Evolutionary conservation across 1,140 invertebrate species (phyloP).

Genomic region (Tetranychus cinnabarinus): DNA sequence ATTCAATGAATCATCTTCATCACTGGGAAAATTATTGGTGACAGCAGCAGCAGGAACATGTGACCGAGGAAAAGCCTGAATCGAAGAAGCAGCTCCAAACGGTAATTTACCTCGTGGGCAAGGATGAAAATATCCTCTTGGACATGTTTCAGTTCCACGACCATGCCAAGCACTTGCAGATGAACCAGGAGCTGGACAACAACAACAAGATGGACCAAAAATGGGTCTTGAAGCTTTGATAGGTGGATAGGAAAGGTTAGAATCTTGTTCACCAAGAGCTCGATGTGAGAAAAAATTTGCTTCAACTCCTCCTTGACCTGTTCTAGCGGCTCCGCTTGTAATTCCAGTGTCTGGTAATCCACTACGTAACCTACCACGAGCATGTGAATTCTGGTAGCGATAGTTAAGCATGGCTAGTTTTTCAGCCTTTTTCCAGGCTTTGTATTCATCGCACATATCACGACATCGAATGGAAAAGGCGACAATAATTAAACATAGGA

Average conservation of each 20-base stretch:
- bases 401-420: constrained; percentile 5
- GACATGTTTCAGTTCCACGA: not conserved
- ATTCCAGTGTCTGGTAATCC: not conserved
- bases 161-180: not conserved
- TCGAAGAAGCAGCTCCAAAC: constrained; percentile 14
- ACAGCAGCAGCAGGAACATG: not conserved
- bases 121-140: constrained; percentile 10
- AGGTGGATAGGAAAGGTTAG: not conserved
- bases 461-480: constrained; percentile 15
- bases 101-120: constrained; percentile 11
- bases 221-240: not conserved
- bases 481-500: constrained; percentile 18
- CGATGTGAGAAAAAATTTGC: not conserved
- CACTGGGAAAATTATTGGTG: not conserved
- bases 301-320: not conserved
- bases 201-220: constrained; percentile 6
- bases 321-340: not conserved
- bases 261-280: not conserved
- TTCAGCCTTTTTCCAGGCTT: constrained; percentile 9
- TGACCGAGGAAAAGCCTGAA: constrained; percentile 7
- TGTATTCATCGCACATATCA: constrained; percentile 12
- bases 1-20: constrained; percentile 4
- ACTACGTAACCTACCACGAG: not conserved
- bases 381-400: not conserved
- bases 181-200: not conserved